phyloP scores from a whole-genome alignment of 1,140 invertebrate species.

The Sarcophaga bullata region DNA sequence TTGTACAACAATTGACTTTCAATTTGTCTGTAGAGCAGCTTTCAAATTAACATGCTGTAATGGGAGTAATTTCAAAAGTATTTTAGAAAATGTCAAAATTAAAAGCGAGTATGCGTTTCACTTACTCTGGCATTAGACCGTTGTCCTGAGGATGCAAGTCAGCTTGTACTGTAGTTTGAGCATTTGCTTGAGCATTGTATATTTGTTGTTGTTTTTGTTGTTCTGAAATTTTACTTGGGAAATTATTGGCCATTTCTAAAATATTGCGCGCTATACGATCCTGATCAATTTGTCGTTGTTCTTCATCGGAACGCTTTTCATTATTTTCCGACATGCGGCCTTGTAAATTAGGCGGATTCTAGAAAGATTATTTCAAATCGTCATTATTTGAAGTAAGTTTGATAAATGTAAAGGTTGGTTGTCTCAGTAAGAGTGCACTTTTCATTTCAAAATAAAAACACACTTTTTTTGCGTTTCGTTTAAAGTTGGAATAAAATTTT shows the following conservation, averaged over 20 bases:
- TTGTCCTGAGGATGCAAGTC: neutral
- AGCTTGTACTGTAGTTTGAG: neutral
- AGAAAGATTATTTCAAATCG: neutral
- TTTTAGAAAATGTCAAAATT: neutral
- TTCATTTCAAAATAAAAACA: too few species aligned
- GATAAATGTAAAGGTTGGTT: neutral
- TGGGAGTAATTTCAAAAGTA: neutral
- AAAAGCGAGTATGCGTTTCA: neutral
- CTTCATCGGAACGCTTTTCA: constrained; percentile 56
- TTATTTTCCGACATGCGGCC: constrained; percentile 59
- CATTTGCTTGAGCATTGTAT: neutral
- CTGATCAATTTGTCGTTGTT: constrained; percentile 58
- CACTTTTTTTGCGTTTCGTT: too few species aligned
- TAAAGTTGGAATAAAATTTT: too few species aligned
- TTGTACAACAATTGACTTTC: neutral
- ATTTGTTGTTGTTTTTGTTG: neutral
- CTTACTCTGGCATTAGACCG: constrained; percentile 27
- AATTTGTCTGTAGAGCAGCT: neutral
- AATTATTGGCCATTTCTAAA: constrained; percentile 59
- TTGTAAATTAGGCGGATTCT: constrained; percentile 48
- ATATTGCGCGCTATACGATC: constrained; percentile 61
- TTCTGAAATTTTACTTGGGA: constrained; percentile 38
- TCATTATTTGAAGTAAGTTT: too few species aligned
- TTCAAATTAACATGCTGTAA: constrained; percentile 29
- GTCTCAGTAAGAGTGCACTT: neutral